A percentile compares a stretch with the other conserved stretches of the same genome.
phyloP scores from a whole-genome alignment of 2,113 vertebrate species.

The Archilochus colubris region DNA sequence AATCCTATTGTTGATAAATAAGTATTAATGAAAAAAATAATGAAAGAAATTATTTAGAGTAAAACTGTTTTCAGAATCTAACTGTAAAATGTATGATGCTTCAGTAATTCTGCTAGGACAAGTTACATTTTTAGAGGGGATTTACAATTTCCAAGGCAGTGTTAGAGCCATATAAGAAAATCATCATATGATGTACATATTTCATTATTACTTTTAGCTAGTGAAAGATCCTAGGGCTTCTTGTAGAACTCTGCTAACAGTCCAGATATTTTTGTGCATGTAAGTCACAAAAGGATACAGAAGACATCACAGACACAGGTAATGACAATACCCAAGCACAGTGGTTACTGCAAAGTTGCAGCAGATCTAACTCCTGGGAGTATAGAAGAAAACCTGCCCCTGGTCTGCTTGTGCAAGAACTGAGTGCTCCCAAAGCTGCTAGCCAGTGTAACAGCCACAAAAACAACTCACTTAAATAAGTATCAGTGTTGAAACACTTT shows the following conservation, averaged over 20 bases:
- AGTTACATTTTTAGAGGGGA: neutral
- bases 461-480: neutral
- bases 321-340: neutral
- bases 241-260: neutral
- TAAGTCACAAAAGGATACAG: neutral
- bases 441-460: neutral
- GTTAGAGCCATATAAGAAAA: neutral
- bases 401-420: neutral
- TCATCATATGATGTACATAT: neutral
- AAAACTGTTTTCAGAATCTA: neutral
- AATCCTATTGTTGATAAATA: neutral
- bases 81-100: neutral
- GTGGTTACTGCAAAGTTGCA: neutral
- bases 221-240: neutral
- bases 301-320: neutral
- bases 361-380: neutral
- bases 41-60: neutral
- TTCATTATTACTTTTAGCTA: neutral
- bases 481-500: accelerated
- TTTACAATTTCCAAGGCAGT: neutral
- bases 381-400: neutral
- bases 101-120: neutral
- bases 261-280: neutral
- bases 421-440: neutral
- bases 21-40: neutral